Conservation (phyloP, 2,113 vertebrate genomes). For the Nannospalax galili region DNA sequence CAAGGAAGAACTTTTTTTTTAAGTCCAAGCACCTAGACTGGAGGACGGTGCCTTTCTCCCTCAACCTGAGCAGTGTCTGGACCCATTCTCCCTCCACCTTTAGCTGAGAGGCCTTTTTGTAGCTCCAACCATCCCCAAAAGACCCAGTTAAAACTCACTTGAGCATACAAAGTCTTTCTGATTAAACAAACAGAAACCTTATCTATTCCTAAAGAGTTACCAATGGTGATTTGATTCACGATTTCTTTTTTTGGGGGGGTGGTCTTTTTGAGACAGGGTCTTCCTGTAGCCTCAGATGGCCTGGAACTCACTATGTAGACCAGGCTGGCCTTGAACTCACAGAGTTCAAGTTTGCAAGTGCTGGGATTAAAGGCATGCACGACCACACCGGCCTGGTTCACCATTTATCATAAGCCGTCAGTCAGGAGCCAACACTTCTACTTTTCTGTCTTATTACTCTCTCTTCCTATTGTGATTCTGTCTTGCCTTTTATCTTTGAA, state of each 20-base stretch:
- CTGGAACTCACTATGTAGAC: no score
- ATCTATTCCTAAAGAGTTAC: neutral
- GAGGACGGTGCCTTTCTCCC: accelerated
- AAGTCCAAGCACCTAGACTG: neutral
- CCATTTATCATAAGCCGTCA: neutral
- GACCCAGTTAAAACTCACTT: neutral
- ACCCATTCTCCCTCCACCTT: neutral
- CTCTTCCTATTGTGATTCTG: neutral
- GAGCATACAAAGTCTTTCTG: neutral
- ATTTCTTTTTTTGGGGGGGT: no score
- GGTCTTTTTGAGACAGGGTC: no score
- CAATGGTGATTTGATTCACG: neutral
- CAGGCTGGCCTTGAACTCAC: no score
- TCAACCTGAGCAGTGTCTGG: neutral
- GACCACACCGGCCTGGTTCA: no score
- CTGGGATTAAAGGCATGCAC: no score
- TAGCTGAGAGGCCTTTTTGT: neutral
- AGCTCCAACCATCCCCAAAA: neutral
- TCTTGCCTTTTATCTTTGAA: neutral
- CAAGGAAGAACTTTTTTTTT: neutral
- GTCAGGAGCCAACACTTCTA: neutral
- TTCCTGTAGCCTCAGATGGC: no score
- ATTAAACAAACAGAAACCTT: neutral
- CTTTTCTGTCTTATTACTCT: neutral
- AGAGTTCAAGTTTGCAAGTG: no score